These are phyloP conservation scores for Lontra canadensis DNA, from an alignment of 2,113 vertebrate genomes.

Conservation along the genomic window DNA sequence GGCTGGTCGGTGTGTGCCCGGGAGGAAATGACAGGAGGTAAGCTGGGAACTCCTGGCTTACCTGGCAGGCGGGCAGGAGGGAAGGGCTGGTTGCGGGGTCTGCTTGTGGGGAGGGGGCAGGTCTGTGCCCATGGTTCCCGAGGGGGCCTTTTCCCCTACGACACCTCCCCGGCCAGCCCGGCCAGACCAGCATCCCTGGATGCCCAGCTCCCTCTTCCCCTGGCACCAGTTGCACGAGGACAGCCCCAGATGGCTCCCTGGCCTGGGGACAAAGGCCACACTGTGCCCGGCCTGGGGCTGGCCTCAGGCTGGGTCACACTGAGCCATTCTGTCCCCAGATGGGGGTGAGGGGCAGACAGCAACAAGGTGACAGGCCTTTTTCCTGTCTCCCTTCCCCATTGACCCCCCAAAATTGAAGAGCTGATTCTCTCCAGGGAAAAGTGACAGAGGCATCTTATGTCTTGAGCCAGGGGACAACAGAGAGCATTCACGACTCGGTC, in stretches of 20 bases:
- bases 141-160: not conserved
- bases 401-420: conserved; percentile 47
- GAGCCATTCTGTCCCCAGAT: conserved; percentile 68
- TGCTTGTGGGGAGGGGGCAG: not conserved
- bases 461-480: conserved; percentile 59
- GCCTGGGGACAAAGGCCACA: conserved; percentile 74
- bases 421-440: conserved; percentile 65
- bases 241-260: conserved; percentile 75
- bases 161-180: not conserved
- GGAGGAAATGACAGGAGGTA: not conserved
- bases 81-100: not conserved
- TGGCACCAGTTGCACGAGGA: conserved; percentile 70
- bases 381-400: conserved; percentile 57
- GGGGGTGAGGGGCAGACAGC: conserved; percentile 58
- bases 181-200: not conserved
- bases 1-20: not conserved
- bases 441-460: conserved; percentile 74
- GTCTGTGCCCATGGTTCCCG: not conserved
- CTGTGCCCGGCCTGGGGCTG: conserved; percentile 66
- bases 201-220: conserved; percentile 30
- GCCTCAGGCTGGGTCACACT: conserved; percentile 70
- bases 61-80: not conserved
- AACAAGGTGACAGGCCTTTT: conserved; percentile 74
- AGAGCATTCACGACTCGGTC: conserved; percentile 54
- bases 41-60: not conserved